These are phyloP conservation scores for Papilio xuthus DNA, from an alignment of 1,140 invertebrate species.

Conservation along the genomic window DNA sequence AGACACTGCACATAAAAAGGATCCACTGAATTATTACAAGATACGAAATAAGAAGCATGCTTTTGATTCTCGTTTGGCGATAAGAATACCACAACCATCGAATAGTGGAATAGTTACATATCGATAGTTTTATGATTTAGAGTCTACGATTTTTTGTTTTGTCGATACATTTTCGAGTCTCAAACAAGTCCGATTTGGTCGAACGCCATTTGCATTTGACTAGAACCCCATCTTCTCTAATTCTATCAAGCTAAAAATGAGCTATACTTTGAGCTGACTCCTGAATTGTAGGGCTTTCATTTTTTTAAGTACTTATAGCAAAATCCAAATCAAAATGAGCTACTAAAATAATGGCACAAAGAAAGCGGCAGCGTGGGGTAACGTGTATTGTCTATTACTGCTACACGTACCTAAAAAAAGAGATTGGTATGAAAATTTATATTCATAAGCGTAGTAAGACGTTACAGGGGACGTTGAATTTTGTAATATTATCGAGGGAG, in stretches of 20 bases:
- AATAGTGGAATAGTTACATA: too few relatives aligned
- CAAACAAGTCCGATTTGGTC: too few relatives aligned
- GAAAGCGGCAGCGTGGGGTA: neutral
- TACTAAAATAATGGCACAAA: constrained; percentile 42
- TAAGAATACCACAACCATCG: too few relatives aligned
- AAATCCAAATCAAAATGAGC: neutral
- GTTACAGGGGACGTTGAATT: constrained; percentile 61
- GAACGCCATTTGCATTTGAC: too few relatives aligned
- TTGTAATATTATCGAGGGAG: constrained; percentile 69
- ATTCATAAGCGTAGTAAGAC: constrained; percentile 69
- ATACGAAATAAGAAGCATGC: neutral
- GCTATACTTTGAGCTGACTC: neutral
- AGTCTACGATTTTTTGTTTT: too few relatives aligned
- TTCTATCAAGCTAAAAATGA: neutral
- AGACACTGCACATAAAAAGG: neutral
- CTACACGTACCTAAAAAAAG: constrained; percentile 42
- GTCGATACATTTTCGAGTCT: too few relatives aligned
- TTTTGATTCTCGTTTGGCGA: too few relatives aligned
- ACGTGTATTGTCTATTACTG: constrained; percentile 37
- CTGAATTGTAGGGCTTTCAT: neutral
- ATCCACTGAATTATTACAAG: neutral
- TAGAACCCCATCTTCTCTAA: too few relatives aligned
- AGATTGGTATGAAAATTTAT: constrained; percentile 62
- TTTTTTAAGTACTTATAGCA: neutral
- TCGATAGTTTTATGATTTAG: too few relatives aligned